A percentile compares a stretch with the other conserved stretches of the same genome.
phyloP scores from a whole-genome alignment of 2,888 invertebrate genomes.

The Phania funesta region DNA sequence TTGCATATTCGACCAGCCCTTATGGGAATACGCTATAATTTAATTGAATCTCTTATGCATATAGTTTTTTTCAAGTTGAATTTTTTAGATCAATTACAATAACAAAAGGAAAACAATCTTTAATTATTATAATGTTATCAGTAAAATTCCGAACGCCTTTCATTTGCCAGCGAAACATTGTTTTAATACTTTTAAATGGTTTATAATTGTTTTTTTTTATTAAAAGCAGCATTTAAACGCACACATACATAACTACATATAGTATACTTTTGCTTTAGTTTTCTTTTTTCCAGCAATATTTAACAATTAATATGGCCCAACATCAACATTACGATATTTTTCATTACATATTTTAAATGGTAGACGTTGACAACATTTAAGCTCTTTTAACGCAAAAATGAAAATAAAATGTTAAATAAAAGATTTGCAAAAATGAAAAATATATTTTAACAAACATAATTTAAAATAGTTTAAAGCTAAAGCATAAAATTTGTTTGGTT shows the following conservation, averaged over 20 bases:
- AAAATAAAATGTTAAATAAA: constrained; percentile 6
- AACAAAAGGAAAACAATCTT: not conserved
- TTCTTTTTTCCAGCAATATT: constrained; percentile 23
- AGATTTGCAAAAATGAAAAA: constrained; percentile 12
- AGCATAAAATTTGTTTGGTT: constrained; percentile 27
- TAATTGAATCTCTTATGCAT: too few relatives aligned
- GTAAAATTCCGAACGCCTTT: constrained; percentile 60
- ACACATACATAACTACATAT: constrained; percentile 27
- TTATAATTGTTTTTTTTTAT: constrained; percentile 3
- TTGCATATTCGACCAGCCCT: too few relatives aligned
- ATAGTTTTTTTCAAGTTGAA: too few relatives aligned
- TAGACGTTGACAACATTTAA: constrained; percentile 71
- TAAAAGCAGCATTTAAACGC: constrained; percentile 15
- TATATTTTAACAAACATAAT: not conserved
- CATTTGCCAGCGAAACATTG: not conserved
- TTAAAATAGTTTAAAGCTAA: constrained; percentile 22
- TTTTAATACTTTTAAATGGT: constrained; percentile 11
- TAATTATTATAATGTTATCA: not conserved
- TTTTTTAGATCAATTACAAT: not conserved
- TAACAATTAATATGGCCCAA: constrained; percentile 72
- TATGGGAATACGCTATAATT: too few relatives aligned
- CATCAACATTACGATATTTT: constrained; percentile 80
- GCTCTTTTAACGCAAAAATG: constrained; percentile 39
- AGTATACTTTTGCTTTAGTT: not conserved
- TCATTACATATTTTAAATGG: constrained; percentile 80